Evolutionary conservation across 2,888 invertebrate species (phyloP).

Genomic region (Nomada hirtipes): DNA sequence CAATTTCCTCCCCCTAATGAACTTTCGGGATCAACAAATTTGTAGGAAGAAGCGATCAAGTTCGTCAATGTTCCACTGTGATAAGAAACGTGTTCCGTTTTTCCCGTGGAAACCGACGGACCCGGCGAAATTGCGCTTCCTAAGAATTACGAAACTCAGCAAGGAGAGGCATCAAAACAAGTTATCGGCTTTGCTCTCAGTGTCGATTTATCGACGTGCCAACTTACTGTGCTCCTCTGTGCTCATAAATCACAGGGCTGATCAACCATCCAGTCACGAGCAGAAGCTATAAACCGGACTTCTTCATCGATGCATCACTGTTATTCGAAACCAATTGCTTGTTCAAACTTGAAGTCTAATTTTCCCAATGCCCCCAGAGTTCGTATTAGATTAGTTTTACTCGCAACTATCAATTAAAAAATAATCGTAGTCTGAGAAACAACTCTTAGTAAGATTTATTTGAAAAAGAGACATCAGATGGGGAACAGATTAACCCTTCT

Average conservation of each 20-base stretch:
- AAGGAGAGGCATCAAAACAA: constrained; percentile 63
- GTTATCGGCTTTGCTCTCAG: constrained; percentile 63
- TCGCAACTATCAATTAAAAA: neutral
- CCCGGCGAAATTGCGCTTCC: constrained; percentile 51
- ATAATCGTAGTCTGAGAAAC: too few species aligned
- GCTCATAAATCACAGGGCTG: constrained; percentile 65
- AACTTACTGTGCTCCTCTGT: constrained; percentile 64
- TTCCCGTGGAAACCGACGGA: constrained; percentile 36
- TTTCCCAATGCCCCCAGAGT: neutral
- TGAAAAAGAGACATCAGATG: too few species aligned
- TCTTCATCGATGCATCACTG: constrained; percentile 55
- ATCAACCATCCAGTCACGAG: constrained; percentile 50
- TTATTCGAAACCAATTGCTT: constrained; percentile 31
- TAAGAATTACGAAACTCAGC: constrained; percentile 51
- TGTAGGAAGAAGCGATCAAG: constrained; percentile 16
- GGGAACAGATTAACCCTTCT: too few species aligned
- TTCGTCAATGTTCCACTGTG: constrained; percentile 12
- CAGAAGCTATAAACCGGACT: constrained; percentile 31
- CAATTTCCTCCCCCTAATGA: constrained; percentile 25
- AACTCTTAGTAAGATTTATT: too few species aligned
- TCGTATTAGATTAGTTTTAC: neutral
- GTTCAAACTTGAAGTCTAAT: constrained; percentile 3
- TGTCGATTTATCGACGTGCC: constrained; percentile 67
- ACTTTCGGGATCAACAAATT: constrained; percentile 44
- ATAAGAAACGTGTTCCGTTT: constrained; percentile 51